These are phyloP conservation scores for Temnothorax rugatulus DNA, from an alignment of 2,888 invertebrate species.

Conservation along the genomic window DNA sequence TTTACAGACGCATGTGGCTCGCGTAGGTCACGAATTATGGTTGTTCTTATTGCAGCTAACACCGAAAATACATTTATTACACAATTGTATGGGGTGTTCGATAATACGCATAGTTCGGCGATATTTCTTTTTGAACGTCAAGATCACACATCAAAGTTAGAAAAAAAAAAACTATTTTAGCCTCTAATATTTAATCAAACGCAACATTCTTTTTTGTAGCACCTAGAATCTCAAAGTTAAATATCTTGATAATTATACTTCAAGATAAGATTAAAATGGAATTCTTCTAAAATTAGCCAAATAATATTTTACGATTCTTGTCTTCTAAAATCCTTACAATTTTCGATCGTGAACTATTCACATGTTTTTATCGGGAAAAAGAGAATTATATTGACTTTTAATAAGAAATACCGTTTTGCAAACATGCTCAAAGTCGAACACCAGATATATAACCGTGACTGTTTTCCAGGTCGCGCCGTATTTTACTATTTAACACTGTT, in stretches of 20 bases:
- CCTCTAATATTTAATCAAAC: slow-evolving; percentile 9
- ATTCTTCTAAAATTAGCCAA: neutral
- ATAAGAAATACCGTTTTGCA: slow-evolving; percentile 1
- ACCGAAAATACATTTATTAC: slow-evolving; percentile 42
- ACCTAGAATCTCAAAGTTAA: slow-evolving; percentile 5
- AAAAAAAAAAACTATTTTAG: slow-evolving; percentile 2
- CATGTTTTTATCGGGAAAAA: neutral
- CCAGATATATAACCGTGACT: neutral
- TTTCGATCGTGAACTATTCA: neutral
- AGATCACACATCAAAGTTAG: neutral
- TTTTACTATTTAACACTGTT: slow-evolving; percentile 71
- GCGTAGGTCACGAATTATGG: slow-evolving; percentile 65
- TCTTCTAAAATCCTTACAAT: neutral
- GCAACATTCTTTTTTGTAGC: neutral
- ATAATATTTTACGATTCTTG: slow-evolving; percentile 5
- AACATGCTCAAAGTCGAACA: neutral
- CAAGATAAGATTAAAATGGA: neutral
- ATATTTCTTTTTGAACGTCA: slow-evolving; percentile 7
- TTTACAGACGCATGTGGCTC: slow-evolving; percentile 46
- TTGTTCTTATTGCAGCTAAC: slow-evolving; percentile 76
- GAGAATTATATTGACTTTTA: neutral
- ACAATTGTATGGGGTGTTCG: slow-evolving; percentile 18
- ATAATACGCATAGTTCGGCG: neutral
- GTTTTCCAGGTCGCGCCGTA: slow-evolving; percentile 40
- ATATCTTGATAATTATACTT: slow-evolving; percentile 13